Percentiles rank a stretch among this genome's conserved stretches.
phyloP scores from a whole-genome alignment of 23 tunicate species.

The Styela plicata region DNA sequence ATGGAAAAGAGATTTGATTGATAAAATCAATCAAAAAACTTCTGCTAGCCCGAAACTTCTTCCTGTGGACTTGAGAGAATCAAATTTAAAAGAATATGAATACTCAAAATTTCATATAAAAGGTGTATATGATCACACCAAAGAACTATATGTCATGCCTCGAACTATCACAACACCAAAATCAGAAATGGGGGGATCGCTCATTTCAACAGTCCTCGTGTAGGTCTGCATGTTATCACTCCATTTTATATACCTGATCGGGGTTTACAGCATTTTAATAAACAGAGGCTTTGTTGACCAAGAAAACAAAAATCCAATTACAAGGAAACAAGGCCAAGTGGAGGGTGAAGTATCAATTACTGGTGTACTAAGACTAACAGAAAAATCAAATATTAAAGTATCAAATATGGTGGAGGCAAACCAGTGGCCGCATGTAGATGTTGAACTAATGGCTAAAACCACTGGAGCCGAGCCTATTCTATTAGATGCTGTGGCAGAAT shows the following conservation, averaged over 20 bases:
- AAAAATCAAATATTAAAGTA: slow-evolving; percentile 42
- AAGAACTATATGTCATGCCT: slow-evolving; percentile 70
- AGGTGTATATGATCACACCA: slow-evolving; percentile 82
- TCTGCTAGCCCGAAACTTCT: slow-evolving; percentile 47
- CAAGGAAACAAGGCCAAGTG: slow-evolving; percentile 65
- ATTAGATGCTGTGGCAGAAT: slow-evolving; percentile 55
- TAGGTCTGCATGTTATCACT: slow-evolving; percentile 83
- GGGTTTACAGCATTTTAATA: slow-evolving; percentile 54
- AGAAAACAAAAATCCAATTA: slow-evolving; percentile 45
- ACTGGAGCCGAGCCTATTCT: slow-evolving; percentile 64
- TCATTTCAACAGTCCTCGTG: slow-evolving; percentile 3
- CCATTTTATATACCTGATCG: slow-evolving; percentile 72
- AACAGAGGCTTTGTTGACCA: slow-evolving; percentile 85
- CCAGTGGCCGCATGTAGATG: slow-evolving; percentile 55
- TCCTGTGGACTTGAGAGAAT: slow-evolving; percentile 32
- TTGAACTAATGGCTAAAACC: slow-evolving; percentile 60
- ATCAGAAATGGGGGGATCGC: slow-evolving; percentile 36
- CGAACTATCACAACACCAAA: slow-evolving; percentile 38
- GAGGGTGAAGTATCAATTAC: slow-evolving; percentile 41
- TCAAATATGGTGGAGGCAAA: slow-evolving; percentile 36
- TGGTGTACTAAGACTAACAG: slow-evolving; percentile 68
- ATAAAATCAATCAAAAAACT: slow-evolving; percentile 51
- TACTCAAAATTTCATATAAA: slow-evolving; percentile 48
- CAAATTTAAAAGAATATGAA: slow-evolving; percentile 51
- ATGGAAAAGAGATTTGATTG: slow-evolving; percentile 67